phyloP scores from a whole-genome alignment of 1,140 invertebrate species.

The Drosophila jambulina region DNA sequence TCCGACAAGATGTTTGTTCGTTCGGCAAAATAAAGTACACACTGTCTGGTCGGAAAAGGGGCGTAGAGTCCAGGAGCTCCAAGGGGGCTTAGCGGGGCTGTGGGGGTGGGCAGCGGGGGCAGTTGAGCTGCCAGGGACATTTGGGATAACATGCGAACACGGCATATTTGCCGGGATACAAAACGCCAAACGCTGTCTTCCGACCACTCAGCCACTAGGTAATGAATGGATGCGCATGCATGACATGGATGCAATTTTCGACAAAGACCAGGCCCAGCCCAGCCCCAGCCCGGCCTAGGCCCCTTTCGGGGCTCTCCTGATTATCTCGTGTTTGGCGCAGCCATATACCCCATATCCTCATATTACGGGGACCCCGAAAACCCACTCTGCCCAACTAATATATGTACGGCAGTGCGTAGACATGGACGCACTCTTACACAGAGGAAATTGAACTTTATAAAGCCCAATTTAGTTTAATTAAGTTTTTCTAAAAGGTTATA shows the following conservation, averaged over 20 bases:
- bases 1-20: slow-evolving; percentile 84
- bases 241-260: slow-evolving; percentile 82
- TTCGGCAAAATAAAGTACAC: slow-evolving; percentile 84
- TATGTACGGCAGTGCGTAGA: slow-evolving; percentile 25
- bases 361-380: neutral
- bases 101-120: slow-evolving; percentile 31
- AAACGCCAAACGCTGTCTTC: slow-evolving; percentile 81
- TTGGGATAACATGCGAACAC: slow-evolving; percentile 81
- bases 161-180: slow-evolving; percentile 78
- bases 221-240: slow-evolving; percentile 80
- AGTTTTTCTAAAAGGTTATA: too few species aligned
- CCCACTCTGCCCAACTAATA: slow-evolving; percentile 22
- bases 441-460: neutral
- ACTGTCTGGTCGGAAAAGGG: slow-evolving; percentile 42
- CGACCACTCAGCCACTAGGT: slow-evolving; percentile 74
- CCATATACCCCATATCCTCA: slow-evolving; percentile 25
- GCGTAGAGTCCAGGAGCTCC: slow-evolving; percentile 5
- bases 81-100: slow-evolving; percentile 13
- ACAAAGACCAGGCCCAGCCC: slow-evolving; percentile 32
- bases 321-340: slow-evolving; percentile 72
- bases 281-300: neutral
- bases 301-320: slow-evolving; percentile 64
- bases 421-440: slow-evolving; percentile 16
- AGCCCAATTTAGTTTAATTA: neutral
- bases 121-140: slow-evolving; percentile 70